Base-by-base conservation (phyloP, 2,888 invertebrate genomes). In the Noctuana brunneofusca region DNA sequence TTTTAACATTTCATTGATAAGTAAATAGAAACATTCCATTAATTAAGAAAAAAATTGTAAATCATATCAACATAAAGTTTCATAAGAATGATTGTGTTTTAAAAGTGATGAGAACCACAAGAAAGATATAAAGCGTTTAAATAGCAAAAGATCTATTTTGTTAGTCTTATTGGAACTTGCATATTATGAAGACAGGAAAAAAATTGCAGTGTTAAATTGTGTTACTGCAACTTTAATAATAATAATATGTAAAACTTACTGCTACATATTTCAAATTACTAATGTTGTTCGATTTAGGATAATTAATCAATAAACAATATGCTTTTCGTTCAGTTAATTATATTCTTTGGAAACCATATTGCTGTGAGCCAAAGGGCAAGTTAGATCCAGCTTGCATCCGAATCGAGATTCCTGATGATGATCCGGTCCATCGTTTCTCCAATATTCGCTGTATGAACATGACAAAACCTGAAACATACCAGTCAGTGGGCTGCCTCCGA, bases 351-450 rank as follows among this genome's bases (percentile, higher is more conserved):
- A 77, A 71, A 27, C 76, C 80, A 3, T 78, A 81, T 52, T 82
- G 81, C 58, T 81, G 81, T 46, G 11, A 62, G 0, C 30, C 67
- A 1, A 76, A 75, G 54, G 79, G 80, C 2, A 80, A 75, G 56
- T 67, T 64, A 0, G 79, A 82, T 55, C 65, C 64, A 0, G 71
- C 64, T 4, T 82, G 81, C 54, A 69, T 71, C 0, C 79, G 76
- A 0, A 79, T 76, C 55, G 71, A 72, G 56, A 68, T 82, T 20
- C 80, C 81, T 4, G 69, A 74, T 32, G 75, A 80, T 22, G 82
- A 82, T 35, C 81, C 81, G 0, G 81, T 81, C 0, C 80, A 80
- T 55, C 76, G 81, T 12, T 82, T 80, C 68, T 78, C 81, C 0
- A 66, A 73, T 3, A 65, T 74, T 18, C 70, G 77, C 2, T 83